phyloP scores from a whole-genome alignment of 1,140 invertebrate genomes.

The Cydia splendana region DNA sequence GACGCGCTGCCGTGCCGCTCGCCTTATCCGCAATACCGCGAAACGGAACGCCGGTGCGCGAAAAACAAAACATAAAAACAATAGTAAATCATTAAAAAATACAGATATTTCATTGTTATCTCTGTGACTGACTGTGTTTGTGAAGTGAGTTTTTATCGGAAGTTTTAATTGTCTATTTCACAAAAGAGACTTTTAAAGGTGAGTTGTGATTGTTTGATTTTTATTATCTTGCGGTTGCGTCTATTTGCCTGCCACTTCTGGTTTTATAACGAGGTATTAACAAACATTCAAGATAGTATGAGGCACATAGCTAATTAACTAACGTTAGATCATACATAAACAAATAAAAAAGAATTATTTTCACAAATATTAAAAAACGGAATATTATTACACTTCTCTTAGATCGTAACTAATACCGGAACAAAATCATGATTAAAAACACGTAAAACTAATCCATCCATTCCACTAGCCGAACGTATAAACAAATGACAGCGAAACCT shows the following conservation, averaged over 20 bases:
- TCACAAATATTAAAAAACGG: neutral
- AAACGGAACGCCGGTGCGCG: neutral
- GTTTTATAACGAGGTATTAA: neutral
- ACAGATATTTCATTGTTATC: neutral
- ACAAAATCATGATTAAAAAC: neutral
- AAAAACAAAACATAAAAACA: slow-evolving; percentile 19
- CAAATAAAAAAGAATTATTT: neutral
- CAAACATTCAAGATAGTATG: neutral
- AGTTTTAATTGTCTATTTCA: slow-evolving; percentile 2
- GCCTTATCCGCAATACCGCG: neutral
- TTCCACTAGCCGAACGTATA: neutral
- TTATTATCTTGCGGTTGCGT: slow-evolving; percentile 26
- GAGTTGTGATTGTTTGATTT: slow-evolving; percentile 26
- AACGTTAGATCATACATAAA: neutral
- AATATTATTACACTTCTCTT: neutral
- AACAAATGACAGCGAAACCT: slow-evolving; percentile 2
- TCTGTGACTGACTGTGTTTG: slow-evolving; percentile 12
- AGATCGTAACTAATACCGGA: neutral
- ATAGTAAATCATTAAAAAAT: neutral
- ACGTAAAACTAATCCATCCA: neutral
- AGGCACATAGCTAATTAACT: neutral
- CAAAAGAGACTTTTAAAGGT: slow-evolving; percentile 16
- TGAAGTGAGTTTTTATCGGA: slow-evolving; percentile 27
- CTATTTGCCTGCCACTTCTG: slow-evolving; percentile 4
- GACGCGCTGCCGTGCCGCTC: slow-evolving; percentile 41